Conservation (phyloP, 1,140 invertebrate genomes). For the Chironomus striatipennis region DNA sequence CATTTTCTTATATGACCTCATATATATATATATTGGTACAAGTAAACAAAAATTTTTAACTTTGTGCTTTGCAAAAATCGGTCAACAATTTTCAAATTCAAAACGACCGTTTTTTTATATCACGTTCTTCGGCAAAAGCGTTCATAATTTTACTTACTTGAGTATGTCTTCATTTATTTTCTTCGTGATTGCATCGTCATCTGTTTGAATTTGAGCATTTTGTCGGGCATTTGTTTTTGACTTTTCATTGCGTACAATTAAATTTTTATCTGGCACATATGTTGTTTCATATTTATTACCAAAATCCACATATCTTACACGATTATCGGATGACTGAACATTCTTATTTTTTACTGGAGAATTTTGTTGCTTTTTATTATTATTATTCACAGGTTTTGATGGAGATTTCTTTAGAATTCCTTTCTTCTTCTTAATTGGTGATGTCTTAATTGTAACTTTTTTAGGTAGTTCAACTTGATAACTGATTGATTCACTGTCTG, state of each 20-base stretch:
- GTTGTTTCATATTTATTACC: conserved; percentile 30
- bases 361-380: background rate
- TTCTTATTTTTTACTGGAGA: background rate
- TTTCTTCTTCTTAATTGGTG: background rate
- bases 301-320: conserved; percentile 32
- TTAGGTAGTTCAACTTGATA: background rate
- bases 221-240: conserved; percentile 14
- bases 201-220: conserved; percentile 16
- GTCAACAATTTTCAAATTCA: too few relatives aligned
- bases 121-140: too few relatives aligned
- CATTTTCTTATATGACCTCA: too few relatives aligned
- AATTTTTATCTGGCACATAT: conserved; percentile 27
- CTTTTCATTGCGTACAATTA: conserved; percentile 24
- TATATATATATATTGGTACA: too few relatives aligned
- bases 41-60: too few relatives aligned
- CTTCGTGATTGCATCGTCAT: conserved; percentile 24
- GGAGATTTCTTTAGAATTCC: background rate
- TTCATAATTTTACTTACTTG: background rate
- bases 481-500: background rate
- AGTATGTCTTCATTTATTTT: background rate
- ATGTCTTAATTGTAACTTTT: background rate
- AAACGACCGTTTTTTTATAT: too few relatives aligned
- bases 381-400: background rate
- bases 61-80: too few relatives aligned
- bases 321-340: background rate